Base-by-base conservation (phyloP, 2,888 invertebrate genomes). In the Apamea monoglypha region DNA sequence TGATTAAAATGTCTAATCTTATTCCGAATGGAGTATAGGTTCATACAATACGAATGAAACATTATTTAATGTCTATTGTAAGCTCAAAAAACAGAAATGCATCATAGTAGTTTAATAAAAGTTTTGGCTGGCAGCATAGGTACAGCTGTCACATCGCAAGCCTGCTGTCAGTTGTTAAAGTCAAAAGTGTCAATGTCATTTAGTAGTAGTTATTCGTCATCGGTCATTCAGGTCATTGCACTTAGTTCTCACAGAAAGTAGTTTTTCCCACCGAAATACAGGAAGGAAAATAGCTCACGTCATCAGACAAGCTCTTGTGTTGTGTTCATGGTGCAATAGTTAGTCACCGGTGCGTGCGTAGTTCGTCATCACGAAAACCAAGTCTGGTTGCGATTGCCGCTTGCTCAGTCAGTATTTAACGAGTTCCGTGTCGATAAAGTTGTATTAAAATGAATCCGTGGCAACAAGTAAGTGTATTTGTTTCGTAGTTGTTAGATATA, bases 381-480 rank as follows among this genome's bases (percentile, higher is more conserved):
- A 75, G 50, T 63, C 36, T 59, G n/a, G 10, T 70, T 32, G 68
- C 47, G 56, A 67, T 53, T 53, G 40, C 66, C 53, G 76, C 64
- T 74, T n/a, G n/a, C 47, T 44, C 44, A 47, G 53, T 78, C 85
- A 87, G 87, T 86, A 77, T 80, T 40, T 56, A 68, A 63, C 36
- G 76, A 81, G 80, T 88, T 78, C 18, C 32, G n/a, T 72, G 44
- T 8, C 50, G 21, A 47, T 16, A 72, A 77, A 88, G 67, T 76
- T 79, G 73, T 67, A 73, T 76, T 79, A 94, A 90, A 89, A 96
- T 96, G 96, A 96, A 96, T 94, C 96, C 96, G 44, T 96, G 96
- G 87, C 95, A 95, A 86, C 95, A 95, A 93, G 95, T 95, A 91
- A 92, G 94, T 93, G 61, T 75, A 59, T 79, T 80, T 75, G n/a